phyloP scores from a whole-genome alignment of 2,113 vertebrate genomes.

The Mustelus asterias region DNA sequence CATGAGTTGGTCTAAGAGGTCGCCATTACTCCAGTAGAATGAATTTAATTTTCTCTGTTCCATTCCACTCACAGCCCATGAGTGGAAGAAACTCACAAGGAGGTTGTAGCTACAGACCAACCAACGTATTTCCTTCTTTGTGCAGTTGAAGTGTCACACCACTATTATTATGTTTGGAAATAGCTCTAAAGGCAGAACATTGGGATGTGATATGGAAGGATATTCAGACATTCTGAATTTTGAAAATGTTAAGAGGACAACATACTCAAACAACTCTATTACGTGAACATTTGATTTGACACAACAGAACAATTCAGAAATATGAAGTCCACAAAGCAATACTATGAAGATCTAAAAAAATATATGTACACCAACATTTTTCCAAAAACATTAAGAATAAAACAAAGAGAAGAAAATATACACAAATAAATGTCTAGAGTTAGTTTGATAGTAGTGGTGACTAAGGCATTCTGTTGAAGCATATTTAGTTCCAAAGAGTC shows the following conservation, averaged over 20 bases:
- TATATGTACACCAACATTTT: not conserved
- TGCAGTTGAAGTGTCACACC: not conserved
- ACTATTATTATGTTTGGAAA: not conserved
- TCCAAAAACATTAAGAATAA: not conserved
- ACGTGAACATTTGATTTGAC: too few relatives aligned
- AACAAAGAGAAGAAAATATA: not conserved
- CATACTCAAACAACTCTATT: not conserved
- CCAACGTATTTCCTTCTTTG: not conserved
- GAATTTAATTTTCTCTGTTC: not conserved
- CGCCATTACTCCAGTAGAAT: not conserved
- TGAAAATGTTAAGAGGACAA: not conserved
- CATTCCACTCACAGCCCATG: not conserved
- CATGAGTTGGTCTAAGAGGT: not conserved
- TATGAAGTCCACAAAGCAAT: too few relatives aligned
- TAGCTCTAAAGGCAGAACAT: not conserved
- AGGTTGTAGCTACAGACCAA: not conserved
- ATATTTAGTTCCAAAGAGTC: not conserved
- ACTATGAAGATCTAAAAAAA: too few relatives aligned
- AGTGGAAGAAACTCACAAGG: not conserved
- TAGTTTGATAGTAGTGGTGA: not conserved
- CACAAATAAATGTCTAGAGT: not conserved
- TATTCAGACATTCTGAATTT: not conserved
- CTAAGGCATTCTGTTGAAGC: not conserved
- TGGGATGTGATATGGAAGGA: not conserved
- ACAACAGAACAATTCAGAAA: not conserved